phyloP scores from a whole-genome alignment of 64 coral and sea anemone species.

The Pachyseris speciosa region DNA sequence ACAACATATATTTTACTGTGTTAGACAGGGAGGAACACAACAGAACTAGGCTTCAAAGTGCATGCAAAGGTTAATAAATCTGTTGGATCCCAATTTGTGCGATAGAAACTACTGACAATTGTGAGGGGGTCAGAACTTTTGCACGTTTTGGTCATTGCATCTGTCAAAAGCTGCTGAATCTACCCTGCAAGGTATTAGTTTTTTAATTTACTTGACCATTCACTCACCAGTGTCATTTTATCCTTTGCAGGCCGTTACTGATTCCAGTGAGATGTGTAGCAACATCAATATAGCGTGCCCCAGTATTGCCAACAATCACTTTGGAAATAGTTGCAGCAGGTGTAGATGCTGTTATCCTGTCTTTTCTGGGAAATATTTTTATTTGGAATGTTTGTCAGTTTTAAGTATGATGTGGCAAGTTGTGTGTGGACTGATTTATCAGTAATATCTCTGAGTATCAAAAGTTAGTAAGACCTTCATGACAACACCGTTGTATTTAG shows the following conservation, averaged over 20 bases:
- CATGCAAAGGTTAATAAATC: no score
- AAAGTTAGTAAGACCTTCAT: no score
- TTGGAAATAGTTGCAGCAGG: background rate
- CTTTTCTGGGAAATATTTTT: background rate
- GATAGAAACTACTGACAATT: no score
- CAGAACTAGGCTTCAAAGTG: no score
- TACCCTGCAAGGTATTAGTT: background rate
- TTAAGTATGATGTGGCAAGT: background rate
- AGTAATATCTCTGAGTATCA: no score
- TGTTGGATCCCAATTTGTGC: no score
- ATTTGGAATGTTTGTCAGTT: background rate
- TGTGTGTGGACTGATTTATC: background rate
- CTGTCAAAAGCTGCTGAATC: background rate
- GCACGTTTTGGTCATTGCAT: background rate
- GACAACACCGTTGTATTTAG: no score
- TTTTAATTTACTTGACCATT: background rate
- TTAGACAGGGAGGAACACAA: no score
- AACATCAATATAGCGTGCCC: background rate
- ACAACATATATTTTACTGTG: no score
- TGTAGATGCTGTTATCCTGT: background rate
- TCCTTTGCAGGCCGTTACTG: slow-evolving; percentile 31
- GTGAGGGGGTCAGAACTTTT: no score
- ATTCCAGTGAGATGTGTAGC: background rate
- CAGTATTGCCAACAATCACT: background rate
- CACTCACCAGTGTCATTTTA: background rate